A percentile compares a stretch with the other conserved stretches of the same genome.
Conservation (phyloP, 2,888 invertebrate species). For the Nycteola revayana region DNA sequence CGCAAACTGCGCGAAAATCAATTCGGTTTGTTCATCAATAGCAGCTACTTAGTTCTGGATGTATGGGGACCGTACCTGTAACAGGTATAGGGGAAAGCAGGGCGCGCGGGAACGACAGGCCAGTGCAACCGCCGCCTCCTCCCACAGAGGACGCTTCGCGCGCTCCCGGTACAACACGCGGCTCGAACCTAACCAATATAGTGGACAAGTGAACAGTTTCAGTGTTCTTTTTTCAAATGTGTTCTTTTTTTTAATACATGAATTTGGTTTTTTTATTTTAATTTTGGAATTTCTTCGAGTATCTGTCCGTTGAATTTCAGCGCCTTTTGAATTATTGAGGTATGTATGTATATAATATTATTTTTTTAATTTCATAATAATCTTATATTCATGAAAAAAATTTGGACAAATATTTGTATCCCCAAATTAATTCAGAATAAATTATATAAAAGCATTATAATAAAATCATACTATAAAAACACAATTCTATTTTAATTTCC, state of each 20-base stretch:
- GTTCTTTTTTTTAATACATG: conserved; percentile 10
- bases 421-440: too few relatives aligned
- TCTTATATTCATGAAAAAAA: neutral
- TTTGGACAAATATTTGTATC: neutral
- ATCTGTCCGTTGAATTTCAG: conserved; percentile 9
- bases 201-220: conserved; percentile 48
- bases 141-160: conserved; percentile 52
- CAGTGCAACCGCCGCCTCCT: conserved; percentile 67
- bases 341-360: conserved; percentile 20
- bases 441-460: too few relatives aligned
- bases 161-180: conserved; percentile 36
- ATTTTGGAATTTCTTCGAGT: conserved; percentile 8
- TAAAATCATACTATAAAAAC: too few relatives aligned
- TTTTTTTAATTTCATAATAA: conserved; percentile 1
- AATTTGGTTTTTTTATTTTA: conserved; percentile 5
- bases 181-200: conserved; percentile 34
- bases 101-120: conserved; percentile 52
- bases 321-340: conserved; percentile 21
- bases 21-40: conserved; percentile 76
- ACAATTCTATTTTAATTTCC: too few relatives aligned
- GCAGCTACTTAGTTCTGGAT: conserved; percentile 71
- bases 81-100: conserved; percentile 62
- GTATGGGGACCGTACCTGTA: conserved; percentile 65
- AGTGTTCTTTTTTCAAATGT: conserved; percentile 25
- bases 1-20: conserved; percentile 55